Evolutionary conservation across 2,113 vertebrate species (phyloP), one percentile per base, ranked within the genome.

Genomic region (Bujurquina vittata): DNA sequence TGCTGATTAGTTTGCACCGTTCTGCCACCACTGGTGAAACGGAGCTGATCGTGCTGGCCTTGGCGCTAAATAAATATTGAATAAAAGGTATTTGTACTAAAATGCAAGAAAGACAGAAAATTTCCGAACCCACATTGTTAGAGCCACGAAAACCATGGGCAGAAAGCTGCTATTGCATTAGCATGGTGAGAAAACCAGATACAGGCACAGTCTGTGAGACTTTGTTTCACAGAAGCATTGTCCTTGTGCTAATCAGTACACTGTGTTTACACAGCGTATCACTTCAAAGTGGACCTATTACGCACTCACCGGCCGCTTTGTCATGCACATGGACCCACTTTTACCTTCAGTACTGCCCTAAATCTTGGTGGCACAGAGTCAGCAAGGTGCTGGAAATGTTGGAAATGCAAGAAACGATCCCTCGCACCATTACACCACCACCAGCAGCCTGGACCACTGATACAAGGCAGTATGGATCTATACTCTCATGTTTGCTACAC

Each of bases 131-230:
- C 40, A 14, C 11, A 43, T 43, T 14, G 11, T 14, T 14, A 14
- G 40, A 14, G 40, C 29, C 23, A 31, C 52, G 3, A 12, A 69
- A 69, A 52, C 18, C 0, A 69, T 31, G 4, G 65, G 4, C 23
- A 69, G 2, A 23, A 69, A 69, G 46, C 0, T 29, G 46, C 15
- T 22, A 69, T 49, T 69, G 43, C 40, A 49, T 69, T 69, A 69
- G 23, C 43, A 52, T 1, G 52, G 65, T 12, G 43, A 52, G 23
- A 49, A 52, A 0, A 5, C 23, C 3, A 11, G 43, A 49, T 17
- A 49, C 17, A 52, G 29, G 29, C 29, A 20, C 0, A 29, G 17
- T 31, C 0, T 0, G 10, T 52, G 49, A 69, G 10, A 31, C 43
- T 52, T 23, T 49, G 0, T 14, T 49, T 52, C 43, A 69, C 10